Conservation (phyloP, 2,888 invertebrate species). For the Argyra leucocephala region DNA sequence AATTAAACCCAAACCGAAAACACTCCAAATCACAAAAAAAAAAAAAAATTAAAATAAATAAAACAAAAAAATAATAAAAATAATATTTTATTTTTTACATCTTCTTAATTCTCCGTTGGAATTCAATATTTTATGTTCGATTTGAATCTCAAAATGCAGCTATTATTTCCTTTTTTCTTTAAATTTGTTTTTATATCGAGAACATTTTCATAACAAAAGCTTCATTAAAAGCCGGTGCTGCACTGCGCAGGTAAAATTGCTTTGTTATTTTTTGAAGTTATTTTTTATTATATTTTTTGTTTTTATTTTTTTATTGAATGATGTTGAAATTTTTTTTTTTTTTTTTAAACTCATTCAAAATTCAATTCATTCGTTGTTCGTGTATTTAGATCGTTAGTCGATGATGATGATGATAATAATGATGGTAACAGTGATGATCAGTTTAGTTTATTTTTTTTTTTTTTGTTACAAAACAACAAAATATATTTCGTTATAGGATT, state of each 20-base stretch:
- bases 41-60: background rate
- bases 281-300: background rate
- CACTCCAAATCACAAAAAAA: background rate
- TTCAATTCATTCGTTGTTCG: no score
- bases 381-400: no score
- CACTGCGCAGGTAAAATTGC: background rate
- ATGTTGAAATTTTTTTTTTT: no score
- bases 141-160: background rate
- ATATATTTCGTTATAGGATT: no score
- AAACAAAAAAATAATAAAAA: background rate
- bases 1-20: no score
- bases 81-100: background rate
- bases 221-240: background rate
- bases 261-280: background rate
- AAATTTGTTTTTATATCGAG: background rate
- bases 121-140: background rate
- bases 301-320: no score
- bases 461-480: no score
- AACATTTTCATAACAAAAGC: background rate
- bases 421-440: no score
- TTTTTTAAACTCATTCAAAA: no score
- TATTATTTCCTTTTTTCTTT: background rate
- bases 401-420: no score
- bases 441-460: no score
- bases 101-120: background rate